Evolutionary conservation across 2,888 invertebrate genomes (phyloP), one percentile per base, ranked within the genome.

Genomic region (Drosophila gaucha): DNA sequence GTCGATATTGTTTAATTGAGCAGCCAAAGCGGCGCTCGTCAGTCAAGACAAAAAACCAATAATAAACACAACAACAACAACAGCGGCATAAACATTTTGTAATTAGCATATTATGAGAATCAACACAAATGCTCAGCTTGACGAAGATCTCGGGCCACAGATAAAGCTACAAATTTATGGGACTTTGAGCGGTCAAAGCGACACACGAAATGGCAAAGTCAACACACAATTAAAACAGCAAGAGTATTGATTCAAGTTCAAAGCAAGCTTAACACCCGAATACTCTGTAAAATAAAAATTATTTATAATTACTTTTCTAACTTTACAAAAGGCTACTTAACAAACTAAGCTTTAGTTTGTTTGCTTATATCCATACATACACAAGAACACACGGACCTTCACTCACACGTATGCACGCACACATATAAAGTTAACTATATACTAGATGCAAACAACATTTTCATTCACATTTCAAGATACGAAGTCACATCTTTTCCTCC

Each of bases 31-130:
- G 39, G 36, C 46, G 59, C 59, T 59, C 51, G 47, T 51, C 65
- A 71, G 38, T 56, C 57, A 55, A 46, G 31, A 46, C 20, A 31
- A 44, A 38, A 64, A 6, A 9, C 22, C 16, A 36, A 46, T 36
- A 63, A 50, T 28, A 66, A n/a, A n/a, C n/a, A 14, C 30, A 51
- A 20, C 38, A 51, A 30, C 22, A 51, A 14, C 28, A 38, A 22
- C 20, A 49, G 18, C 16, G 14, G 6, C 12, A 51, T 50, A 64
- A 26, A 41, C 59, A 60, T 24, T 3, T 52, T 35, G 71, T 75
- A 85, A 85, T 85, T 88, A 88, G 83, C 84, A 85, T 85, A 88
- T 85, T 85, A 86, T 85, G 84, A 80, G 84, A 88, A 86, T 83
- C 79, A 68, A 82, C 63, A 73, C 63, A 64, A 72, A 85, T 76